Conservation (phyloP, 2,113 vertebrate species). For the Corvus hawaiiensis region DNA sequence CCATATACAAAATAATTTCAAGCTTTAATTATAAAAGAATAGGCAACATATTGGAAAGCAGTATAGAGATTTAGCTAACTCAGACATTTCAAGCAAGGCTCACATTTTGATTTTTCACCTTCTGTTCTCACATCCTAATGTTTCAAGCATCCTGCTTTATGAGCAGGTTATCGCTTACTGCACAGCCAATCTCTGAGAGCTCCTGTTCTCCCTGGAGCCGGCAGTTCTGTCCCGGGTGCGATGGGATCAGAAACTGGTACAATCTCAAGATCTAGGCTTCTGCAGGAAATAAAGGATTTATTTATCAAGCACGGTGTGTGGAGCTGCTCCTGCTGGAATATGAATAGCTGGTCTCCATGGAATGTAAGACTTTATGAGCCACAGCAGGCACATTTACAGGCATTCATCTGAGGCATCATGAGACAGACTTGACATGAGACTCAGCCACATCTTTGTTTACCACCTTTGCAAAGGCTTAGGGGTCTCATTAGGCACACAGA, state of each 20-base stretch:
- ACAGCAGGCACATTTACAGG: neutral
- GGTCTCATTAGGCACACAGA: neutral
- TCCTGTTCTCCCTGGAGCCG: neutral
- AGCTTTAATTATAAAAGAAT: slow-evolving; percentile 24
- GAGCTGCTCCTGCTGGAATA: neutral
- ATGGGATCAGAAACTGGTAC: neutral
- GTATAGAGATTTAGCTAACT: neutral
- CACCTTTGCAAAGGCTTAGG: neutral
- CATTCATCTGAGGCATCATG: neutral
- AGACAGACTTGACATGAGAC: neutral
- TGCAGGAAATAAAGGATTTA: neutral
- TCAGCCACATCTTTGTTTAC: neutral
- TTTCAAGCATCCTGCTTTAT: neutral
- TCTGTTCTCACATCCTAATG: slow-evolving; percentile 5
- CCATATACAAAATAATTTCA: slow-evolving; percentile 3
- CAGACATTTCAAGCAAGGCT: neutral
- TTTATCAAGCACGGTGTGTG: neutral
- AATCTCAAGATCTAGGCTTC: neutral
- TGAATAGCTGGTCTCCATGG: neutral
- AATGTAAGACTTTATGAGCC: neutral
- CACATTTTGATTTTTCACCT: slow-evolving; percentile 18
- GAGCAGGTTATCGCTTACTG: neutral
- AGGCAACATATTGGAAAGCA: neutral
- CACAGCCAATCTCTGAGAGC: neutral
- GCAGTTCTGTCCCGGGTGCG: neutral